A percentile compares a stretch with the other conserved stretches of the same genome.
phyloP scores from a whole-genome alignment of 1,140 invertebrate genomes.

The Drosophila ficusphila region DNA sequence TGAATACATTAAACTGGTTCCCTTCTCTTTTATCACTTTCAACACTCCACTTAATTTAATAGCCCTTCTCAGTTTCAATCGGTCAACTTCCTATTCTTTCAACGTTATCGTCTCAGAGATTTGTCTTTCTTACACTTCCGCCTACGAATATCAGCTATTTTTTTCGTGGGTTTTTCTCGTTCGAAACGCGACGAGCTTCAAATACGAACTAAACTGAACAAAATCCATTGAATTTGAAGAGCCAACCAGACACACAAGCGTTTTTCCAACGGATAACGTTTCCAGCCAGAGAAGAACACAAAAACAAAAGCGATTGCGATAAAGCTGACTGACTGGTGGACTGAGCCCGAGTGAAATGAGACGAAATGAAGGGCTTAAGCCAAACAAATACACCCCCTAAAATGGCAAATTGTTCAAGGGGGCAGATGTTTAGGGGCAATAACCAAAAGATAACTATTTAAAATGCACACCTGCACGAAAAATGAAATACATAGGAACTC shows the following conservation, averaged over 20 bases:
- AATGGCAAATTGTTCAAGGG: conserved; percentile 10
- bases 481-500: no score
- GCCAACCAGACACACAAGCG: conserved; percentile 23
- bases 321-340: conserved; percentile 28
- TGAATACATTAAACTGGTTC: not conserved
- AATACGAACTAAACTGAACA: conserved; percentile 58
- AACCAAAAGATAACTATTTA: conserved; percentile 3
- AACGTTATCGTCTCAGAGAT: conserved; percentile 24
- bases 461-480: no score
- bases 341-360: conserved; percentile 22
- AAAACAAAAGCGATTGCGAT: conserved; percentile 57
- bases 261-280: conserved; percentile 54
- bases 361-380: conserved; percentile 27
- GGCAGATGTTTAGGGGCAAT: not conserved
- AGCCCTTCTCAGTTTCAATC: conserved; percentile 26
- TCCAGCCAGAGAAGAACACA: conserved; percentile 52
- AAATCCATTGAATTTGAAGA: conserved; percentile 44
- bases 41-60: not conserved
- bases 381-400: conserved; percentile 66
- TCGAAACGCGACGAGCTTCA: conserved; percentile 51
- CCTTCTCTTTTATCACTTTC: conserved; percentile 1
- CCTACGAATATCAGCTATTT: conserved; percentile 32
- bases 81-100: conserved; percentile 31
- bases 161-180: conserved; percentile 17
- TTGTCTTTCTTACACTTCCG: conserved; percentile 63